Percentiles rank a stretch among this genome's conserved stretches.
Conservation (phyloP, 2,797 vertebrate genomes). For the Sebastes hopkinsi region DNA sequence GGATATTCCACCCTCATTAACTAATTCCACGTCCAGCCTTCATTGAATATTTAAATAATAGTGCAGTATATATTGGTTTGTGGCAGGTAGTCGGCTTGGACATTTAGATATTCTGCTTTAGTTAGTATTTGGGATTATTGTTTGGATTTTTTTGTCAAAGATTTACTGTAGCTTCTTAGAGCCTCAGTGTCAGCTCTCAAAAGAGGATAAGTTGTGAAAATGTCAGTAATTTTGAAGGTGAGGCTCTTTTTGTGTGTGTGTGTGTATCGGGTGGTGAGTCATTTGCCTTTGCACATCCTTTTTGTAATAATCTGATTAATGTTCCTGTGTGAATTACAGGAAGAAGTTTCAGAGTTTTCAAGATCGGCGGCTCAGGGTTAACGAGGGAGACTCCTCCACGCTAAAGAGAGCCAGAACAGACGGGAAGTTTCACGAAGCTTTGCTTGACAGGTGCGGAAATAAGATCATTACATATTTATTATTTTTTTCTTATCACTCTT, state of each 20-base stretch:
- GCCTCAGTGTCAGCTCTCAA: neutral
- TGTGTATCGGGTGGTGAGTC: neutral
- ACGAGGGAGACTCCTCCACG: constrained; percentile 85
- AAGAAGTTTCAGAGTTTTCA: constrained; percentile 99
- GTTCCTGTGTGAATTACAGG: constrained; percentile 73
- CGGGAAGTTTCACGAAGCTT: constrained; percentile 92
- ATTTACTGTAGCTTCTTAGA: neutral
- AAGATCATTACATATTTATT: neutral
- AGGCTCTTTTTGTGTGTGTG: neutral
- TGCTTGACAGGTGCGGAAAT: constrained; percentile 90
- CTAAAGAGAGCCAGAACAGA: constrained; percentile 93
- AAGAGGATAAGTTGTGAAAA: neutral
- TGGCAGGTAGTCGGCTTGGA: neutral
- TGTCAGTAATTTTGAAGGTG: neutral
- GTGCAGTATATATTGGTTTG: neutral
- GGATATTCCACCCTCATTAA: neutral
- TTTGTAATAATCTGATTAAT: neutral
- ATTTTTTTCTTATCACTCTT: neutral
- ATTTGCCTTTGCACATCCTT: neutral
- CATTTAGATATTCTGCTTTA: neutral
- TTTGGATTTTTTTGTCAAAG: neutral
- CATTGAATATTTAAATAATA: neutral
- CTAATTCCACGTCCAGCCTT: neutral
- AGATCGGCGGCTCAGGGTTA: constrained; percentile 93
- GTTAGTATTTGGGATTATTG: constrained; percentile 7